A percentile compares a stretch with the other conserved stretches of the same genome.
phyloP scores from a whole-genome alignment of 2,888 invertebrate species.

The Cephus rjabovi region DNA sequence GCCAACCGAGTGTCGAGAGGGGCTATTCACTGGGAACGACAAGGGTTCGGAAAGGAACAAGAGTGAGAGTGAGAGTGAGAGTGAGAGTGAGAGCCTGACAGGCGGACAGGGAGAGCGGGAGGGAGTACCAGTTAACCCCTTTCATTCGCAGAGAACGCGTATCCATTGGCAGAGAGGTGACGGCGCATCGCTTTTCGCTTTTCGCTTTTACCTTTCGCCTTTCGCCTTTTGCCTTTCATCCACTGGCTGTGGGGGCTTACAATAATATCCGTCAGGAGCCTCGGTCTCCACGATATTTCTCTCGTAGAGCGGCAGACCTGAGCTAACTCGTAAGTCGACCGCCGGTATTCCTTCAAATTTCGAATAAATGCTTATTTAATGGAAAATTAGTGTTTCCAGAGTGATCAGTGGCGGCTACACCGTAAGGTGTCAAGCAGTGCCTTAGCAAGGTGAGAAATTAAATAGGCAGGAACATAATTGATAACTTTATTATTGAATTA shows the following conservation, averaged over 20 bases:
- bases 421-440: slow-evolving; percentile 34
- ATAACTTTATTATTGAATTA: slow-evolving; percentile 50
- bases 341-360: neutral
- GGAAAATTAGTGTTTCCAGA: slow-evolving; percentile 40
- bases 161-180: no score
- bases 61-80: slow-evolving; percentile 8
- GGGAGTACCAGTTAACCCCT: slow-evolving; percentile 1
- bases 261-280: no score
- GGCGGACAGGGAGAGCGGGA: neutral
- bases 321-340: neutral
- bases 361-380: slow-evolving; percentile 44
- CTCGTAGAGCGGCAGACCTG: no score
- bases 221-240: no score
- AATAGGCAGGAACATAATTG: slow-evolving; percentile 37
- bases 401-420: slow-evolving; percentile 21
- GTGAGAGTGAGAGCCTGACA: slow-evolving; percentile 2
- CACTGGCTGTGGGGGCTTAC: no score
- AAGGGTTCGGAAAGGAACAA: neutral
- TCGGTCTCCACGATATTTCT: no score
- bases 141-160: neutral
- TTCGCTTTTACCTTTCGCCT: no score
- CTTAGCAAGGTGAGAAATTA: slow-evolving; percentile 10
- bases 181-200: no score
- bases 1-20: neutral
- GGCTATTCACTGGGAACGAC: neutral